phyloP scores from a whole-genome alignment of 2,888 invertebrate genomes.

The Drosophila falleni region DNA sequence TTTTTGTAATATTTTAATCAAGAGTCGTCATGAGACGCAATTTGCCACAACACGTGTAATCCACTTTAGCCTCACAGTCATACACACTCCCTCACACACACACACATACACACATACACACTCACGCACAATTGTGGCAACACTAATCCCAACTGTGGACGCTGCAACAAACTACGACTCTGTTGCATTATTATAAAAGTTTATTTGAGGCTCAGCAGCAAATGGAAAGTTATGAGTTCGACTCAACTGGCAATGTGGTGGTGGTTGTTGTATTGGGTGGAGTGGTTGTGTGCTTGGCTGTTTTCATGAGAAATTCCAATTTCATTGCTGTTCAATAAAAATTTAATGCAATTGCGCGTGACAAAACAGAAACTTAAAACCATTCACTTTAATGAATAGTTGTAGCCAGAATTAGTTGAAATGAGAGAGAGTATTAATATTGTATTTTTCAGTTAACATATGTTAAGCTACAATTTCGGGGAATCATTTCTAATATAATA shows the following conservation, averaged over 20 bases:
- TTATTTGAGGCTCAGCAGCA: conserved; percentile 54
- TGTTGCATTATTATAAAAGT: conserved; percentile 50
- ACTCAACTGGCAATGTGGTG: not conserved
- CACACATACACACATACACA: conserved; percentile 11
- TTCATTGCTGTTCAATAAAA: conserved; percentile 62
- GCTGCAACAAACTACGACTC: conserved; percentile 32
- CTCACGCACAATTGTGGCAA: not conserved
- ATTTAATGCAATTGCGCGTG: conserved; percentile 61
- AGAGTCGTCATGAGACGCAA: conserved; percentile 34
- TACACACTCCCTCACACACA: conserved; percentile 2
- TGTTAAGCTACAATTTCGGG: conserved; percentile 11
- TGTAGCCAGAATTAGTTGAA: not conserved
- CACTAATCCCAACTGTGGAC: conserved; percentile 30
- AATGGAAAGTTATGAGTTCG: conserved; percentile 59
- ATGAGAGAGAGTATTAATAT: not conserved
- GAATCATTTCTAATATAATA: conserved; percentile 13
- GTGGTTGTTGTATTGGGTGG: not conserved
- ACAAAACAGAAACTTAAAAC: conserved; percentile 14
- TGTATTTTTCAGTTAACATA: conserved; percentile 2
- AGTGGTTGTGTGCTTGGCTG: not conserved
- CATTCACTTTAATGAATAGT: conserved; percentile 3
- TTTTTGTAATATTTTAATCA: conserved; percentile 42
- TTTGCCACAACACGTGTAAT: conserved; percentile 55
- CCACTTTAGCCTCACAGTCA: conserved; percentile 54
- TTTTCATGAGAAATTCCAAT: conserved; percentile 20